Evolutionary conservation across 2,113 vertebrate species (phyloP).

Genomic region (Sus scrofa): T2T-Sscrofa CM000812.6:43200501-43201000

Average conservation of each 20-base stretch:
- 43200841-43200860: background rate
- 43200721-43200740: background rate
- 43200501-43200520: background rate
- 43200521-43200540: background rate
- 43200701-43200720: background rate
- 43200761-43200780: conserved; percentile 14
- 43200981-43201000: conserved; percentile 44
- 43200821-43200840: conserved; percentile 19
- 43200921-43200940: conserved; percentile 49
- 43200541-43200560: conserved; percentile 33
- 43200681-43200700: background rate
- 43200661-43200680: background rate
- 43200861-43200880: background rate
- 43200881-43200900: conserved; percentile 45
- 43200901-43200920: background rate
- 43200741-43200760: conserved; percentile 18
- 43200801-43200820: conserved; percentile 38
- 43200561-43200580: background rate
- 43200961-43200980: conserved; percentile 30
- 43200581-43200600: background rate
- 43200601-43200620: conserved; percentile 13
- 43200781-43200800: conserved; percentile 32
- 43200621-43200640: background rate
- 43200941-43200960: conserved; percentile 55
- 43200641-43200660: background rate